phyloP scores from a whole-genome alignment of 1,140 invertebrate genomes.

The Fopius arisanus region DNA sequence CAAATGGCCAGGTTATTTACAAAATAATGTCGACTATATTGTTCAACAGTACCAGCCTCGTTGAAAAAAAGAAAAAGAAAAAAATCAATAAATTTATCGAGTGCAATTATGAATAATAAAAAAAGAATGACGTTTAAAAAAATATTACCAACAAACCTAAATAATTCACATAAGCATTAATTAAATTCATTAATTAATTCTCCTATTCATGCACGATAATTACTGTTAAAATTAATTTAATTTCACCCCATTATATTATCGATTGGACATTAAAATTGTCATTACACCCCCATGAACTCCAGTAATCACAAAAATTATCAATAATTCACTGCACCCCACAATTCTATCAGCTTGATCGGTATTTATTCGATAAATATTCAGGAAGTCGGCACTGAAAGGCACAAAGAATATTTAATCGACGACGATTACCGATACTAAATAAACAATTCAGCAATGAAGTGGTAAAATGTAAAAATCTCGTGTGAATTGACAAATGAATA shows the following conservation, averaged over 20 bases:
- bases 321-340: neutral
- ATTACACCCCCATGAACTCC: neutral
- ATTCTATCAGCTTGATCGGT: neutral
- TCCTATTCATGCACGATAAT: neutral
- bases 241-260: neutral
- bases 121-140: too few species aligned
- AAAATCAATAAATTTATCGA: too few species aligned
- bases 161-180: neutral
- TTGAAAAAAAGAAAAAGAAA: neutral
- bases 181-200: neutral
- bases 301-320: neutral
- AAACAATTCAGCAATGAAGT: neutral
- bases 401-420: constrained; percentile 15
- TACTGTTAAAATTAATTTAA: neutral
- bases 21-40: neutral
- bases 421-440: neutral
- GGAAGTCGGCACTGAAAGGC: neutral
- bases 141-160: neutral
- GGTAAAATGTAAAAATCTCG: neutral
- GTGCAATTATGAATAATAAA: too few species aligned
- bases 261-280: neutral
- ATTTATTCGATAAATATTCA: neutral
- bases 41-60: neutral
- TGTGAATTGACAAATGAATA: neutral
- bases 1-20: neutral